phyloP scores from a whole-genome alignment of 2,888 invertebrate species.

The Lithophane leautieri region DNA sequence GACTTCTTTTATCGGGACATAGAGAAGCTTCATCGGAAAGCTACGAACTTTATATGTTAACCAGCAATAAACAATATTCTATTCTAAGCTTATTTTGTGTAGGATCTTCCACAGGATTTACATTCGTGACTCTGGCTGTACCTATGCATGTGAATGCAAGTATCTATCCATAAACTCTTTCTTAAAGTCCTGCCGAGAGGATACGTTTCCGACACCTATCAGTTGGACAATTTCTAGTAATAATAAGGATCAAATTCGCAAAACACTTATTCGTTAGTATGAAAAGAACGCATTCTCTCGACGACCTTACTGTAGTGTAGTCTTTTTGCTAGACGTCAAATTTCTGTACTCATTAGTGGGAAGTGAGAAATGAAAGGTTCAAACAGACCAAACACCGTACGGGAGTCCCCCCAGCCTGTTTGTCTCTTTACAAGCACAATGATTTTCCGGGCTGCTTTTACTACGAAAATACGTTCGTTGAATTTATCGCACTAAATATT shows the following conservation, averaged over 20 bases:
- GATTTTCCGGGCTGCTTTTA: conserved; percentile 2
- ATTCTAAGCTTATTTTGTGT: background rate
- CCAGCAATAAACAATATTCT: background rate
- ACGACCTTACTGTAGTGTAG: no score
- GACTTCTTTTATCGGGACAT: background rate
- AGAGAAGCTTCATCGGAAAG: background rate
- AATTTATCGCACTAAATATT: conserved; percentile 44
- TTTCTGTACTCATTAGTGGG: background rate
- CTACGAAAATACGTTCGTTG: conserved; percentile 31
- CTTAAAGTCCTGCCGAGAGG: no score
- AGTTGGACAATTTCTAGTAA: no score
- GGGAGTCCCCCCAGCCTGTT: background rate
- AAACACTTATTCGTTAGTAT: no score
- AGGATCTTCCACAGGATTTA: background rate
- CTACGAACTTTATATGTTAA: background rate
- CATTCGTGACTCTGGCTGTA: background rate
- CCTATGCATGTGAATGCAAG: conserved; percentile 13
- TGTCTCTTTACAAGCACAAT: background rate
- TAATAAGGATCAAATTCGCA: no score
- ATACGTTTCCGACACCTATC: no score
- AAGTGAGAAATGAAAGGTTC: background rate
- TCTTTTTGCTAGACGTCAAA: background rate
- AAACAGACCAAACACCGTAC: background rate
- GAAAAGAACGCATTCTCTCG: no score
- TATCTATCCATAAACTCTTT: background rate